Conservation (phyloP, 2,797 vertebrate genomes). For the Enteromius paludinosus region DNA sequence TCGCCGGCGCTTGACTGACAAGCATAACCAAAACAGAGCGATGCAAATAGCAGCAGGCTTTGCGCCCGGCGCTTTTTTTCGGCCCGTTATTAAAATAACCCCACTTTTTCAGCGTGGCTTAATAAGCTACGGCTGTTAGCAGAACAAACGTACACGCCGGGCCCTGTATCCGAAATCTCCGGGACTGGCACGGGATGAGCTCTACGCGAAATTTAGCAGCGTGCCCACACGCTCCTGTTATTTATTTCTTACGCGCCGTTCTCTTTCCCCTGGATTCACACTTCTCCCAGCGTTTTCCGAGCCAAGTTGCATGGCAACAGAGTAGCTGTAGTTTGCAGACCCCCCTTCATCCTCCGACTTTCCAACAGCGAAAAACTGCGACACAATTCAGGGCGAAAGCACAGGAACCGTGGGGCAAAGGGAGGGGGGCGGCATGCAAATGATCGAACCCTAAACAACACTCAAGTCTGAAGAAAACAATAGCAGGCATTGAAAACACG, state of each 20-base stretch:
- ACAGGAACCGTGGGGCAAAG: constrained; percentile 62
- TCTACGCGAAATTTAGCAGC: constrained; percentile 44
- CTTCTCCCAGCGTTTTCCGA: constrained; percentile 59
- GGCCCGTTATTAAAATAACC: constrained; percentile 75
- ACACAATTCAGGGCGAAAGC: constrained; percentile 71
- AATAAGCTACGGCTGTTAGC: constrained; percentile 79
- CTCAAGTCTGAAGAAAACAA: constrained; percentile 42
- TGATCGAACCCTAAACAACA: constrained; percentile 56
- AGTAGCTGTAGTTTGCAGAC: constrained; percentile 60
- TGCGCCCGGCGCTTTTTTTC: constrained; percentile 67
- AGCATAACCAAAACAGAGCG: constrained; percentile 77
- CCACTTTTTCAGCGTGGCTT: constrained; percentile 76
- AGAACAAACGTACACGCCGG: constrained; percentile 74
- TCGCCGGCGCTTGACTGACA: constrained; percentile 76
- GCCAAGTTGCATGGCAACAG: constrained; percentile 69
- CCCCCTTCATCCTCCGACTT: constrained; percentile 53
- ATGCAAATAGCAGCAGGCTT: constrained; percentile 75
- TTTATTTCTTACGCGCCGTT: constrained; percentile 10
- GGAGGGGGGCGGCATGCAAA: constrained; percentile 38
- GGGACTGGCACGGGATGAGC: constrained; percentile 62
- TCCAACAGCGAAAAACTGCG: constrained; percentile 59
- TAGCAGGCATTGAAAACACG: constrained; percentile 1
- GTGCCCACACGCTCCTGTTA: constrained; percentile 33
- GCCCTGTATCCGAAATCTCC: constrained; percentile 69
- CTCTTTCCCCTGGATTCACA: constrained; percentile 52